phyloP scores from a whole-genome alignment of 2,888 invertebrate species.

The Amphimallon solstitiale region DNA sequence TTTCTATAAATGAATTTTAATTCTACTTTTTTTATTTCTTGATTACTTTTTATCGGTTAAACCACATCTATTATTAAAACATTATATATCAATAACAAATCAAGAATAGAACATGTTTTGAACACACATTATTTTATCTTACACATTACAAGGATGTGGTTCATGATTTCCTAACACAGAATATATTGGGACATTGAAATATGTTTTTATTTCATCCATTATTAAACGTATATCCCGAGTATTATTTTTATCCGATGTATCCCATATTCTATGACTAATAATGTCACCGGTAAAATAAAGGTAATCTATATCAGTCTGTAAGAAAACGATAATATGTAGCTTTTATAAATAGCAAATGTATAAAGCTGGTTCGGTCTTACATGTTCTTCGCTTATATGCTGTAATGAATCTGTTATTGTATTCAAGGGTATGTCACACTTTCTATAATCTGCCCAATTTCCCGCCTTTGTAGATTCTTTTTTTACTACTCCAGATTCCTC shows the following conservation, averaged over 20 bases:
- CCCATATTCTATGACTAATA: slow-evolving; percentile 87
- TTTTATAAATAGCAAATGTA: slow-evolving; percentile 53
- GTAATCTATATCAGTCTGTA: slow-evolving; percentile 60
- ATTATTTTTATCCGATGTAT: slow-evolving; percentile 75
- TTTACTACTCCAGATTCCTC: slow-evolving; percentile 56
- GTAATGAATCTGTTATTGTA: slow-evolving; percentile 70
- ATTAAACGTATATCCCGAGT: slow-evolving; percentile 67
- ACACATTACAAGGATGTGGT: slow-evolving; percentile 82
- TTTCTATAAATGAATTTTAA: too few species aligned
- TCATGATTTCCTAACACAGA: slow-evolving; percentile 77
- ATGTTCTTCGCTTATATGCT: slow-evolving; percentile 33
- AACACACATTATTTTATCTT: slow-evolving; percentile 56
- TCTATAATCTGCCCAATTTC: slow-evolving; percentile 82
- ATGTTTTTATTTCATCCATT: not conserved
- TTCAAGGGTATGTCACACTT: slow-evolving; percentile 79
- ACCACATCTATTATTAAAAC: too few species aligned
- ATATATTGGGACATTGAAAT: slow-evolving; percentile 62
- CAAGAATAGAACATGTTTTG: slow-evolving; percentile 43
- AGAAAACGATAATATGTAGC: too few species aligned
- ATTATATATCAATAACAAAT: too few species aligned
- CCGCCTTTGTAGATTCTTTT: slow-evolving; percentile 64
- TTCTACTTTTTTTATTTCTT: too few species aligned
- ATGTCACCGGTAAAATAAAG: slow-evolving; percentile 89
- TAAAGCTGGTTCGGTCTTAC: slow-evolving; percentile 21
- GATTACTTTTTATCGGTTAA: too few species aligned